Evolutionary conservation across 2,113 vertebrate genomes (phyloP).

Genomic region (Jaculus jaculus): DNA sequence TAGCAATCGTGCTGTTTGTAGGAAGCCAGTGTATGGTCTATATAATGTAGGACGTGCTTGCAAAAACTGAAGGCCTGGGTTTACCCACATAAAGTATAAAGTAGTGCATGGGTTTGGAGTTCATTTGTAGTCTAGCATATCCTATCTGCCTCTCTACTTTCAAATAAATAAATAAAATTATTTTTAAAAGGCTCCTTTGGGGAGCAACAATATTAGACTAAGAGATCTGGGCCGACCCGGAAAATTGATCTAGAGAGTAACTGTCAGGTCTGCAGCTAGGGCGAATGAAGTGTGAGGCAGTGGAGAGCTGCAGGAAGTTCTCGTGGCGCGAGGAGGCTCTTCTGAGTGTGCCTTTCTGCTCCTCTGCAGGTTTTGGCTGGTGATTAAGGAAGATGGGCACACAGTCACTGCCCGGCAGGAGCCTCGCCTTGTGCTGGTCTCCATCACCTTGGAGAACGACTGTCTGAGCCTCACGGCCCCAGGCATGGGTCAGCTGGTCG

Average conservation of each 20-base stretch:
- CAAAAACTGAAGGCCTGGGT: too few species aligned
- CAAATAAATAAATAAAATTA: too few species aligned
- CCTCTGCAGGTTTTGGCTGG: slow-evolving; percentile 91
- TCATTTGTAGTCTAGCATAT: too few species aligned
- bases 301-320: neutral
- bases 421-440: slow-evolving; percentile 91
- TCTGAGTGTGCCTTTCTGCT: neutral
- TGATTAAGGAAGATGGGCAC: slow-evolving; percentile 90
- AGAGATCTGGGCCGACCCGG: neutral
- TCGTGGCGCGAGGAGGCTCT: neutral
- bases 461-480: slow-evolving; percentile 86
- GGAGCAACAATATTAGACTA: neutral
- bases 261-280: accelerated
- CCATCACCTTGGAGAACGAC: slow-evolving; percentile 79
- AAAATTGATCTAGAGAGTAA: neutral
- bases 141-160: too few species aligned
- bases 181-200: too few species aligned
- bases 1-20: accelerated
- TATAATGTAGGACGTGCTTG: neutral
- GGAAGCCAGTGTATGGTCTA: neutral
- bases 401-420: slow-evolving; percentile 94
- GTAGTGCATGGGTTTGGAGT: too few species aligned
- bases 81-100: too few species aligned
- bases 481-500: slow-evolving; percentile 84
- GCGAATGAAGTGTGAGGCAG: neutral